These are phyloP conservation scores for Catalaphyllia jardinei DNA, from an alignment of 64 coral and sea anemone genomes.

Conservation along the genomic window DNA sequence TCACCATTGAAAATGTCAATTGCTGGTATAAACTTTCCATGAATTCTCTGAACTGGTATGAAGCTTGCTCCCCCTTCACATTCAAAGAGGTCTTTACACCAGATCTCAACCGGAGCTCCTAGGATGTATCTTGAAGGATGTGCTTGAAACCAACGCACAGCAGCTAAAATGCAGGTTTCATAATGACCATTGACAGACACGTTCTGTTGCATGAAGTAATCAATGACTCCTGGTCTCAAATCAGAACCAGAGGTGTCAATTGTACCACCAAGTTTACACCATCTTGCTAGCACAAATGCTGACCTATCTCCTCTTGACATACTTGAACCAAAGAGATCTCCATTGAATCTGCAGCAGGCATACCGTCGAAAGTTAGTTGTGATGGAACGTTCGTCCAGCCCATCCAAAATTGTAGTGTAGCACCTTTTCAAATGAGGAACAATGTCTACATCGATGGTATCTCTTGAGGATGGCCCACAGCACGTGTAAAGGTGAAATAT, in stretches of 20 bases:
- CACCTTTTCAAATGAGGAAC: no score
- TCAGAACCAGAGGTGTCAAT: slow-evolving; percentile 47
- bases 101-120: not conserved
- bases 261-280: slow-evolving; percentile 45
- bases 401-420: no score
- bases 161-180: slow-evolving; percentile 44
- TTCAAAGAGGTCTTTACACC: not conserved
- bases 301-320: slow-evolving; percentile 56
- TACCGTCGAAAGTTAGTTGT: slow-evolving; percentile 30
- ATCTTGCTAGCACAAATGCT: slow-evolving; percentile 36
- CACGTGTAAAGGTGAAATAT: no score
- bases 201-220: slow-evolving; percentile 64
- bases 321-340: slow-evolving; percentile 56
- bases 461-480: no score
- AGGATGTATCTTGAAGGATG: slow-evolving; percentile 44
- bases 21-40: no score
- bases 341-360: slow-evolving; percentile 7
- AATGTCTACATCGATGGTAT: no score
- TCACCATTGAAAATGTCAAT: no score
- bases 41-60: no score
- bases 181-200: slow-evolving; percentile 27
- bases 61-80: no score
- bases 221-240: slow-evolving; percentile 66
- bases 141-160: slow-evolving; percentile 74
- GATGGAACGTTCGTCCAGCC: not conserved